Evolutionary conservation across 1,140 invertebrate species (phyloP).

Genomic region (Octopus bimaculoides): DNA sequence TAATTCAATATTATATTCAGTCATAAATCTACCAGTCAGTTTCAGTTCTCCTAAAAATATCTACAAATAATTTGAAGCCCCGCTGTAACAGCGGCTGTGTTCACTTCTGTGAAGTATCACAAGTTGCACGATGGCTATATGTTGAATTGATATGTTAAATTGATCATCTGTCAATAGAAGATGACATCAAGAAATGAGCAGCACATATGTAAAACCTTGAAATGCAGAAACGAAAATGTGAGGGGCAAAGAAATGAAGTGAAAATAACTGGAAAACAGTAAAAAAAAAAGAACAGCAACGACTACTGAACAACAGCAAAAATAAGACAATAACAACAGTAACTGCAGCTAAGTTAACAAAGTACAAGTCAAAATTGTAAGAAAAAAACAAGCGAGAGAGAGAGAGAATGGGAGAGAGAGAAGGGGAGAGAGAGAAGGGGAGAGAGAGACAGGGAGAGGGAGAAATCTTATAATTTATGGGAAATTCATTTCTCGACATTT

Average conservation of each 20-base stretch:
- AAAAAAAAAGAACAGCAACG: background rate
- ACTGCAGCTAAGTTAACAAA: background rate
- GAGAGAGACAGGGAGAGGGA: constrained; percentile 1
- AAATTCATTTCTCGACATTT: no score
- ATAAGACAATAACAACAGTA: background rate
- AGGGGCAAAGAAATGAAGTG: constrained; percentile 2
- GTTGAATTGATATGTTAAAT: no score
- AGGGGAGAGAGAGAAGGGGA: background rate
- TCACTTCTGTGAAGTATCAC: no score
- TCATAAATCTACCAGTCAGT: no score
- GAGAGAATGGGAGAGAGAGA: constrained; percentile 2
- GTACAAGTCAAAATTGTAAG: constrained; percentile 1
- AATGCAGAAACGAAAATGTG: no score
- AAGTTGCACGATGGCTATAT: no score
- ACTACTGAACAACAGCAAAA: background rate
- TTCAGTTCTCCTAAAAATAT: no score
- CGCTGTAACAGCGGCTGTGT: no score
- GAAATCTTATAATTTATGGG: background rate
- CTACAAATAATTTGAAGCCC: no score
- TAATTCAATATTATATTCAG: no score
- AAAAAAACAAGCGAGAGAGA: constrained; percentile 10
- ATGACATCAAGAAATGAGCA: no score
- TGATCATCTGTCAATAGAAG: no score
- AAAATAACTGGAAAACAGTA: constrained; percentile 13
- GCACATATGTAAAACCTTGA: background rate